Evolutionary conservation across 1,140 invertebrate genomes (phyloP).

Genomic region (Drosophila nannoptera): DNA sequence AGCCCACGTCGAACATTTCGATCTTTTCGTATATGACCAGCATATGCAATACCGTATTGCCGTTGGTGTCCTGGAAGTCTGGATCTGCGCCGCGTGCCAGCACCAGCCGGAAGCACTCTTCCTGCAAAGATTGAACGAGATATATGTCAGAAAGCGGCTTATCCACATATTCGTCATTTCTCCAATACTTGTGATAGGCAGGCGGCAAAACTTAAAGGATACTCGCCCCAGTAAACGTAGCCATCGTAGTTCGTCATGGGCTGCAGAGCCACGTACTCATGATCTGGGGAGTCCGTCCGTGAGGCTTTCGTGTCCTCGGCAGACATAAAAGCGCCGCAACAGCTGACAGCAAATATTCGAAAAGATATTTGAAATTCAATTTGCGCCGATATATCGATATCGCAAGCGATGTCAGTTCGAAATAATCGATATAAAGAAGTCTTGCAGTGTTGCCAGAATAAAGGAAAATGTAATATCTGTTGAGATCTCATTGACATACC

Average conservation of each 20-base stretch:
- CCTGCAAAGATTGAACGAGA: conserved; percentile 72
- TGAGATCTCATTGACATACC: conserved; percentile 72
- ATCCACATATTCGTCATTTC: background rate
- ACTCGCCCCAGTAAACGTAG: conserved; percentile 99
- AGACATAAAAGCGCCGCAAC: conserved; percentile 97
- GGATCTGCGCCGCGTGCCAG: conserved; percentile 96
- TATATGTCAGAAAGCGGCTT: background rate
- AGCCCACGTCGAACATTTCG: conserved; percentile 95
- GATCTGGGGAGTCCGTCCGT: conserved; percentile 90
- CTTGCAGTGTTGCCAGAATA: too few relatives aligned
- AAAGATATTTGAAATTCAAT: too few relatives aligned
- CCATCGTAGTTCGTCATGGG: conserved; percentile 96
- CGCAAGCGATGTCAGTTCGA: too few relatives aligned
- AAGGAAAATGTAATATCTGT: too few relatives aligned
- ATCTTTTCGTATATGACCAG: conserved; percentile 97
- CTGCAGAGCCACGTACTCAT: conserved; percentile 94
- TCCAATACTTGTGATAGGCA: conserved; percentile 88
- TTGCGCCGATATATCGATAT: too few relatives aligned
- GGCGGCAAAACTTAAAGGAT: conserved; percentile 96
- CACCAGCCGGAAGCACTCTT: conserved; percentile 97
- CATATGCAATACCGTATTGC: conserved; percentile 98
- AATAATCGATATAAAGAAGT: too few relatives aligned
- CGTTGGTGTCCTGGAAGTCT: conserved; percentile 97
- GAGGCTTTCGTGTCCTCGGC: conserved; percentile 98
- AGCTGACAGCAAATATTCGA: conserved; percentile 73